These are phyloP conservation scores for Sclerodermus sp. DNA, from an alignment of 2,888 invertebrate species.

Conservation along the genomic window DNA sequence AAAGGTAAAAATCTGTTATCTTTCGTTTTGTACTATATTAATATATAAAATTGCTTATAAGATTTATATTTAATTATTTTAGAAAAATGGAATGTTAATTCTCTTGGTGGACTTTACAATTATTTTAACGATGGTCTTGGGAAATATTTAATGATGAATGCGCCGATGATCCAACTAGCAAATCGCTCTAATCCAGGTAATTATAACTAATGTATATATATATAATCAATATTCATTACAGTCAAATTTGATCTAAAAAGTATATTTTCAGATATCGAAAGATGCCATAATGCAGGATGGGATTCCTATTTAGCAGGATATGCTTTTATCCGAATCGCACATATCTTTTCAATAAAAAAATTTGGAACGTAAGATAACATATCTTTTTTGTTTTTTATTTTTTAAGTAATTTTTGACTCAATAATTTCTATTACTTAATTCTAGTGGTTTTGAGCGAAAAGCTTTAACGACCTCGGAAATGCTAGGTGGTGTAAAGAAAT, in stretches of 20 bases:
- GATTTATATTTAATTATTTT: slow-evolving; percentile 11
- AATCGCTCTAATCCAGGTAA: slow-evolving; percentile 8
- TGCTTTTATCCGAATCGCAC: slow-evolving; percentile 69
- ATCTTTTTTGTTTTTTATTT: neutral
- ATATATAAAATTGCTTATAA: neutral
- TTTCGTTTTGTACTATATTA: too few species aligned
- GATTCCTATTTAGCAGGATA: slow-evolving; percentile 79
- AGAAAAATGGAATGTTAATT: slow-evolving; percentile 62
- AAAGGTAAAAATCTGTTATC: slow-evolving; percentile 40
- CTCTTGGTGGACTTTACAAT: slow-evolving; percentile 63
- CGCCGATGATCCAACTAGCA: slow-evolving; percentile 52
- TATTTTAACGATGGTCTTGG: slow-evolving; percentile 63
- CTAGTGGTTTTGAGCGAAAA: slow-evolving; percentile 26
- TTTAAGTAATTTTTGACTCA: slow-evolving; percentile 4
- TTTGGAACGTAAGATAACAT: slow-evolving; percentile 54
- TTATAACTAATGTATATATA: too few species aligned
- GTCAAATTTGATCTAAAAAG: neutral
- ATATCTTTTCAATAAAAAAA: slow-evolving; percentile 63
- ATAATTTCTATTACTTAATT: slow-evolving; percentile 1
- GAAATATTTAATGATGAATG: slow-evolving; percentile 46
- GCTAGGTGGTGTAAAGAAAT: slow-evolving; percentile 58
- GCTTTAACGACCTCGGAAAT: slow-evolving; percentile 60
- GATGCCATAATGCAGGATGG: slow-evolving; percentile 79
- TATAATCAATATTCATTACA: too few species aligned
- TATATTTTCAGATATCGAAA: slow-evolving; percentile 24